Base-by-base conservation (phyloP, 2,888 invertebrate species). In the Eumacrocentrus americanus region DNA sequence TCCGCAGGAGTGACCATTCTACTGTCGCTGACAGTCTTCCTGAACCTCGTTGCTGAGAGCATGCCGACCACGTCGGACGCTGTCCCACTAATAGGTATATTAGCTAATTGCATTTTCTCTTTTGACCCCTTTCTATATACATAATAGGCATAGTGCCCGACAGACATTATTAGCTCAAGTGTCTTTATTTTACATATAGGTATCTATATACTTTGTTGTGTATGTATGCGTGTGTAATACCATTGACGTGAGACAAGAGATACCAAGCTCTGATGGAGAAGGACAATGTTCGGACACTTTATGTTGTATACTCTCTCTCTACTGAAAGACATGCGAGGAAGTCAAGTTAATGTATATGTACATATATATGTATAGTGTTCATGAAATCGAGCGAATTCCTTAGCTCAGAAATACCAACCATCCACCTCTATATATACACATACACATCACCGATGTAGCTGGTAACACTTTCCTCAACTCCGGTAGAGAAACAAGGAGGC, bases 1-100 rank as follows among this genome's bases (percentile, higher is more conserved):
- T 83, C 86, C 88, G 83, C 91, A 95, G 95, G 94, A 87, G 94
- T 95, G 85, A 95, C 94, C 84, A 95, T 95, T 83, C 90, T 95
- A 84, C 90, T 97, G 84, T 96, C 96, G 83, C 90, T 96, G 88
- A 96, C 95, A 86, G 95, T 96, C 84, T 96, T 96, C 89, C 90
- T 95, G 85, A 94, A 95, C 87, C 91, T 96, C 87, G 95, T 97
- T 81, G 94, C 95, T 75, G 95, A 96, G 89, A 95, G 94, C 85
- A 92, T 96, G 90, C 95, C 95, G 83, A 89, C 90, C 54, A 81
- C 91, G 77, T 90, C 90, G 83, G 90, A 91, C 83, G 90, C 91
- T 83, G 90, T 91, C 82, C 90, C 90, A 82, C 85, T 91, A 82
- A 90, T 91, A 89, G 90, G 90, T 91, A 80, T 73, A 54, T 12